Evolutionary conservation across 2,797 vertebrate genomes (phyloP), one percentile per base, ranked within the genome.

Genomic region (Notoglanidium macrostoma): DNA sequence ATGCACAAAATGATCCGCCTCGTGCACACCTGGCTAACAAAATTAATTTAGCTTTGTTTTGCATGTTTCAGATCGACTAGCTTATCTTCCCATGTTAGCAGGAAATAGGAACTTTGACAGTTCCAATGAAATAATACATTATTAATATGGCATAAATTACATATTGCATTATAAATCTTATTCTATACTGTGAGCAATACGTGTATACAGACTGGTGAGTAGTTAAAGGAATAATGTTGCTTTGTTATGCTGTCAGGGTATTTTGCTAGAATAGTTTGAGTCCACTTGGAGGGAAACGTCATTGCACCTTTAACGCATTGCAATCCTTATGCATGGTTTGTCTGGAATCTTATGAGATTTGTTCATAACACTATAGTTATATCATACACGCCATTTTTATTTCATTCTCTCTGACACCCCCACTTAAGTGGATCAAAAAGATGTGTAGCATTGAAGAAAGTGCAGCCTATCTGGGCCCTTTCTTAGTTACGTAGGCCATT

Each of bases 401-500:
- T 86, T 55, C 76, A 46, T 84, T 68, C 49, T 70, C 65, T 76
- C 77, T 49, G 78, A 84, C 85, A 54, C 35, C 83, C 55, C 74
- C 29, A 32, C 74, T 83, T 67, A 68, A 83, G 57, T 86, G 85
- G 83, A 87, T 90, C 86, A 89, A 89, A 89, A 86, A 61, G 32
- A 87, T 74, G 81, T 85, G 79, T 76, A 87, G 83, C 85, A 76
- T 32, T 65, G 70, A 68, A 68, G 78, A 88, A 85, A 89, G 87
- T 65, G 63, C 59, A 49, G 83, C 68, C 67, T 63, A 80, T 87
- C 74, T 68, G 55, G 2, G 23, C 73, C 65, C n/a, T 77, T 88
- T 86, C 51, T 81, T 86, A 80, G 83, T 85, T 88, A 89, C 89
- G 86, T 88, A 67, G 32, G 67, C 82, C 89, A 91, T 91, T 92